These are phyloP conservation scores for Campylomormyrus numenius DNA, from an alignment of 2,113 vertebrate genomes.

Conservation along the genomic window DNA sequence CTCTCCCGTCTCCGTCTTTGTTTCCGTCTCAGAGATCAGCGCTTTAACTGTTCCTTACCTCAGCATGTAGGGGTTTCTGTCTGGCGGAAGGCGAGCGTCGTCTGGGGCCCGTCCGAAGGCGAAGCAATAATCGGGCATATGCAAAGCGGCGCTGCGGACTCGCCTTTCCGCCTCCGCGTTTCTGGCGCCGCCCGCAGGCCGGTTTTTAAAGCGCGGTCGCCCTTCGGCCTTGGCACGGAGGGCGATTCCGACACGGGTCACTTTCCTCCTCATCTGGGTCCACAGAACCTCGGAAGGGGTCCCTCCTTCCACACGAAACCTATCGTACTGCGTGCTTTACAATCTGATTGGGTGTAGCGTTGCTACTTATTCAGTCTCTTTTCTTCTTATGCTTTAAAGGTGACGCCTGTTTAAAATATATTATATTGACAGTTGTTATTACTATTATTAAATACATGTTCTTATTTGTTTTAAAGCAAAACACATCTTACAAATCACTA, in stretches of 20 bases:
- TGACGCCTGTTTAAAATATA: slow-evolving; percentile 30
- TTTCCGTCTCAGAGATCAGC: slow-evolving; percentile 46
- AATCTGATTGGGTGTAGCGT: slow-evolving; percentile 52
- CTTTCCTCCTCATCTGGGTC: not conserved
- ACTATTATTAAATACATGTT: slow-evolving; percentile 38
- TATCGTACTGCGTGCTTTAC: slow-evolving; percentile 48
- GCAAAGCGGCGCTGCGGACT: slow-evolving; percentile 2
- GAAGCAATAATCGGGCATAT: slow-evolving; percentile 63
- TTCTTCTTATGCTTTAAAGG: slow-evolving; percentile 23
- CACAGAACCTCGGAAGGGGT: slow-evolving; percentile 12
- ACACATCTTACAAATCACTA: slow-evolving; percentile 25
- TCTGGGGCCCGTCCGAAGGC: slow-evolving; percentile 18
- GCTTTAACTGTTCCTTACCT: slow-evolving; percentile 45
- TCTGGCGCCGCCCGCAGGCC: not conserved
- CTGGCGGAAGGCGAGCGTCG: slow-evolving; percentile 33
- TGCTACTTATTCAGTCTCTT: slow-evolving; percentile 23
- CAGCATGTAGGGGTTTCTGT: slow-evolving; percentile 47
- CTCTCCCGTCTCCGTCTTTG: slow-evolving; percentile 31
- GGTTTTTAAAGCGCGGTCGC: not conserved
- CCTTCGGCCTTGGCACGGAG: not conserved
- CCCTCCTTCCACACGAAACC: not conserved
- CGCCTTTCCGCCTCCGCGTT: not conserved
- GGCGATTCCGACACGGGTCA: slow-evolving; percentile 1
- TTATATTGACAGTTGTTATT: slow-evolving; percentile 43
- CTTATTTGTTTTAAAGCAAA: slow-evolving; percentile 44